Evolutionary conservation across 2,797 vertebrate genomes (phyloP).

Genomic region (Urocyon cinereoargenteus): DNA sequence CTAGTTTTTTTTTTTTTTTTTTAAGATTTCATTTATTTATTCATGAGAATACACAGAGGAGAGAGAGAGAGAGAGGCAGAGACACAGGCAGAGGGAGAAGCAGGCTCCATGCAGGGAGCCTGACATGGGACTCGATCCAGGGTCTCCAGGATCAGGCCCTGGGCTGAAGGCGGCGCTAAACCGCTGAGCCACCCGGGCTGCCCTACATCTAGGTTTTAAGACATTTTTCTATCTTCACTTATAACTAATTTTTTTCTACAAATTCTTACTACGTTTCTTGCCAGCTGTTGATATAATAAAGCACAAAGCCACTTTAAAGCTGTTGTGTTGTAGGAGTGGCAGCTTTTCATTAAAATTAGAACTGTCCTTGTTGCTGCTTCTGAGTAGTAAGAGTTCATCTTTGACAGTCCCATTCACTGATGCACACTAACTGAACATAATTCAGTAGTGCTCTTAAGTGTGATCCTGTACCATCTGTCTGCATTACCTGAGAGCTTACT

Average conservation of each 20-base stretch:
- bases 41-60: too few relatives aligned
- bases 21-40: too few relatives aligned
- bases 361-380: neutral
- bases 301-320: neutral
- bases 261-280: neutral
- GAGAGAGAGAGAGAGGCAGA: too few relatives aligned
- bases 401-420: neutral
- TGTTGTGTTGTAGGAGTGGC: neutral
- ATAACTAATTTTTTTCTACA: neutral
- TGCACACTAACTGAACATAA: neutral
- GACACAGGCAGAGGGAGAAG: too few relatives aligned
- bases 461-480: conserved; percentile 20
- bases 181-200: too few relatives aligned
- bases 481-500: neutral
- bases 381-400: neutral
- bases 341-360: neutral
- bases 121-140: too few relatives aligned
- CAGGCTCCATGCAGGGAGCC: too few relatives aligned
- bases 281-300: neutral
- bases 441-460: neutral
- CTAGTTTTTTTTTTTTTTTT: neutral
- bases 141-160: too few relatives aligned
- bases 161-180: too few relatives aligned
- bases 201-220: neutral
- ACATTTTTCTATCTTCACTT: neutral